Evolutionary conservation across 2,888 invertebrate genomes (phyloP).

Genomic region (Strigamia transsilvanica): DNA sequence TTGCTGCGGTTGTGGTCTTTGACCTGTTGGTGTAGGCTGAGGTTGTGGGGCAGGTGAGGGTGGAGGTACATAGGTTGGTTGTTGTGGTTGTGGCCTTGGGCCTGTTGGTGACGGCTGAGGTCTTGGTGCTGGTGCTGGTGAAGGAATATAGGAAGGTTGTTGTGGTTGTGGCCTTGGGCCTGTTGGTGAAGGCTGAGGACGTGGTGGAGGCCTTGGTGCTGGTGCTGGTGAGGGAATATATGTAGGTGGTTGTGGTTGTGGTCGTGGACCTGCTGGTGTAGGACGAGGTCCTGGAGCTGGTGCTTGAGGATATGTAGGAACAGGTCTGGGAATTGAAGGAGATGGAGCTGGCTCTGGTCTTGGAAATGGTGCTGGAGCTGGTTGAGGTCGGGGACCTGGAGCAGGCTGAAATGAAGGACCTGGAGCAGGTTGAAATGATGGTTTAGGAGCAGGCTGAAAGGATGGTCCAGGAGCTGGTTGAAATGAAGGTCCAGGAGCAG

Average conservation of each 20-base stretch:
- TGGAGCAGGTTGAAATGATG: slow-evolving; percentile 9
- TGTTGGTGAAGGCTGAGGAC: background rate
- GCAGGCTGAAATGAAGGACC: background rate
- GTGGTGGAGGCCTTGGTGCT: background rate
- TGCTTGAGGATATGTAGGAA: slow-evolving; percentile 3
- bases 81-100: background rate
- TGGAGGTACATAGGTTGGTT: background rate
- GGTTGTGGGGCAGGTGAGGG: background rate
- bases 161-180: slow-evolving; percentile 3
- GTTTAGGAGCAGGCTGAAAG: background rate
- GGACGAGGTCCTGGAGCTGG: background rate
- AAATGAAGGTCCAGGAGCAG: background rate
- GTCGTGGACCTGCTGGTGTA: no score
- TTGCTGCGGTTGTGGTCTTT: background rate
- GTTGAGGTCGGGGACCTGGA: background rate
- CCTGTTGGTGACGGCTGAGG: background rate
- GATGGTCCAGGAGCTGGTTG: slow-evolving; percentile 2
- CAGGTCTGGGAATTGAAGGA: background rate
- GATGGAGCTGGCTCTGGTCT: background rate
- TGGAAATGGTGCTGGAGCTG: background rate
- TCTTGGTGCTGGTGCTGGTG: background rate
- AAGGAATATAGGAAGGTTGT: background rate
- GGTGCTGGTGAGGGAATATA: background rate
- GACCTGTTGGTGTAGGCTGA: background rate
- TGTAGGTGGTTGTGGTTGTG: background rate